These are phyloP conservation scores for Drosophila emarginata DNA, from an alignment of 2,888 invertebrate species.

Conservation along the genomic window DNA sequence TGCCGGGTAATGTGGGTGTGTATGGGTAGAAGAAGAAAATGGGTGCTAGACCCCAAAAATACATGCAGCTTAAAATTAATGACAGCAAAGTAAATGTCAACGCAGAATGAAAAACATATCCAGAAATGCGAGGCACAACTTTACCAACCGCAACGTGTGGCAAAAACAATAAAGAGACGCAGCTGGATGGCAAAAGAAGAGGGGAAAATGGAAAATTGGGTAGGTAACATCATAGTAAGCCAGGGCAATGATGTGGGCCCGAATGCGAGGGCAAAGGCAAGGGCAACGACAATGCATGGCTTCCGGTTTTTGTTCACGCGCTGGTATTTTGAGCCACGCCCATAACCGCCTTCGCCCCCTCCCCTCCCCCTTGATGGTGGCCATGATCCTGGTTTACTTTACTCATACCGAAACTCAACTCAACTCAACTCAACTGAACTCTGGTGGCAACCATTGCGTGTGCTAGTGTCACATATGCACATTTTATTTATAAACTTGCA, in stretches of 20 bases:
- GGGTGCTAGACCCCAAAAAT: conserved; percentile 25
- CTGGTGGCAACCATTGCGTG: conserved; percentile 53
- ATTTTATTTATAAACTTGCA: conserved; percentile 74
- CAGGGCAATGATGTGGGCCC: neutral
- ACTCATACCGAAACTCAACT: conserved; percentile 4
- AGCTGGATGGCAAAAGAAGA: neutral
- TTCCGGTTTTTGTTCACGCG: conserved; percentile 76
- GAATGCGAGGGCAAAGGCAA: conserved; percentile 11
- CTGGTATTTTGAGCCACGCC: conserved; percentile 59
- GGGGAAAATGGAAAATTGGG: neutral
- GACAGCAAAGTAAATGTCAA: conserved; percentile 72
- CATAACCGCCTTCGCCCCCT: neutral
- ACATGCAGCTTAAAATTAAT: conserved; percentile 73
- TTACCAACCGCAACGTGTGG: conserved; percentile 65
- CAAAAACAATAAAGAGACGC: conserved; percentile 65
- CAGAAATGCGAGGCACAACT: conserved; percentile 58
- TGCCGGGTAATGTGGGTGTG: neutral
- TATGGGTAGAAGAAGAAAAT: too few species aligned
- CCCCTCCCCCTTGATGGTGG: conserved; percentile 2
- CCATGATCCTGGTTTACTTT: neutral
- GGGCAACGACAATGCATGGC: conserved; percentile 55
- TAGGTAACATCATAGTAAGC: neutral
- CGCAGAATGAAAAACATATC: conserved; percentile 66
- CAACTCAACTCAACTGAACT: conserved; percentile 25
- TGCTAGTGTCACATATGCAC: conserved; percentile 72